Evolutionary conservation across 2,888 invertebrate species (phyloP).

Genomic region (Esperia sulphurella): DNA sequence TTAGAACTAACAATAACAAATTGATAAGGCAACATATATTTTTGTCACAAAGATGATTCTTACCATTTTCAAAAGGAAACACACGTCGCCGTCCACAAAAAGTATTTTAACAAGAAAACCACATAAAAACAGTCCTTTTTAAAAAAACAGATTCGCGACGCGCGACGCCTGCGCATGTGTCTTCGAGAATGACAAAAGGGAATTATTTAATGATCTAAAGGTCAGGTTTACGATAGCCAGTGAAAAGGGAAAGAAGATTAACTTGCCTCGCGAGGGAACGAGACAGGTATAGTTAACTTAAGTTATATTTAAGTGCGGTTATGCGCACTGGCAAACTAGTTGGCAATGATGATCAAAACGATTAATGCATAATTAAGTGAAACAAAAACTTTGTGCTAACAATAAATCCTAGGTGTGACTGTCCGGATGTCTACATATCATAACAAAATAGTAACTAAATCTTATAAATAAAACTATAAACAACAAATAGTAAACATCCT

Average conservation of each 20-base stretch:
- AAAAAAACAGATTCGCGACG: constrained; percentile 32
- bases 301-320: constrained; percentile 22
- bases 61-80: constrained; percentile 30
- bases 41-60: constrained; percentile 18
- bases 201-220: constrained; percentile 35
- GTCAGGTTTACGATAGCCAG: constrained; percentile 64
- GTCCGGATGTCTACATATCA: not conserved
- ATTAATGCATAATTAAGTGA: constrained; percentile 21
- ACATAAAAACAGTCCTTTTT: constrained; percentile 30
- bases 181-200: constrained; percentile 50
- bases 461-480: not conserved
- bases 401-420: too few relatives aligned
- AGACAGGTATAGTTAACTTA: constrained; percentile 17
- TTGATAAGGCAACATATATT: constrained; percentile 7
- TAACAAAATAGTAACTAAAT: not conserved
- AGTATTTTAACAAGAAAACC: constrained; percentile 15
- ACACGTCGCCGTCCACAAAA: constrained; percentile 20
- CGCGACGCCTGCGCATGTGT: constrained; percentile 34
- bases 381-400: constrained; percentile 9
- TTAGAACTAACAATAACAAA: not conserved
- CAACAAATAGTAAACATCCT: too few relatives aligned
- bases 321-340: constrained; percentile 47
- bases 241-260: constrained; percentile 28
- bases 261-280: constrained; percentile 12
- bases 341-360: constrained; percentile 39